These are phyloP conservation scores for Eumeta japonica DNA, from an alignment of 1,140 invertebrate species.

Conservation along the genomic window DNA sequence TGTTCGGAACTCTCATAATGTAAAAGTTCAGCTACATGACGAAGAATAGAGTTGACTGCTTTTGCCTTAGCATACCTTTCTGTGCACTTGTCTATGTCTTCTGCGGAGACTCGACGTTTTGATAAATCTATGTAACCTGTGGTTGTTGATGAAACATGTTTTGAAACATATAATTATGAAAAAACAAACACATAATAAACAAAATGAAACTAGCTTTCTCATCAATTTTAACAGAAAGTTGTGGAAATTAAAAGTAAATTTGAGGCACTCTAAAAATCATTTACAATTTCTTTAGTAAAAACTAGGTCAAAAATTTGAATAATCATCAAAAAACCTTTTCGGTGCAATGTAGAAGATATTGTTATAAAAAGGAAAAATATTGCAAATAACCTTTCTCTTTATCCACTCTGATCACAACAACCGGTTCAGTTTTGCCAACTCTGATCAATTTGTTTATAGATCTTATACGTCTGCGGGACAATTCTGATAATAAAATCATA, in stretches of 20 bases:
- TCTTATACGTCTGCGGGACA: conserved; percentile 96
- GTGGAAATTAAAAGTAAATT: too few relatives aligned
- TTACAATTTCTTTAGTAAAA: too few relatives aligned
- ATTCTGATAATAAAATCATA: conserved; percentile 92
- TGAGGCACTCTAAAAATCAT: too few relatives aligned
- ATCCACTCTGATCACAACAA: conserved; percentile 98
- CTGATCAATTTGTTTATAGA: conserved; percentile 99
- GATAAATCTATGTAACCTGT: conserved; percentile 98
- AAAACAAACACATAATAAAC: too few relatives aligned
- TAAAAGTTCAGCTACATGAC: conserved; percentile 94
- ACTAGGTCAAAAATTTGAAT: too few relatives aligned
- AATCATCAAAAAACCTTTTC: too few relatives aligned
- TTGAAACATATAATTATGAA: too few relatives aligned
- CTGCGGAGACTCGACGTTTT: conserved; percentile 95
- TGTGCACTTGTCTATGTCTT: conserved; percentile 97
- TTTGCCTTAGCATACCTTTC: conserved; percentile 98
- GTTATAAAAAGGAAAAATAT: too few relatives aligned
- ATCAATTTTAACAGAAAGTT: too few relatives aligned
- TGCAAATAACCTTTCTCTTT: conserved; percentile 99
- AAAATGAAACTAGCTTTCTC: too few relatives aligned
- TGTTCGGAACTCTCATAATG: conserved; percentile 89
- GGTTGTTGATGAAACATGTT: too few relatives aligned
- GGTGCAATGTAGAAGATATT: too few relatives aligned
- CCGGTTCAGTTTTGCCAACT: conserved; percentile 97
- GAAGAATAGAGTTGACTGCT: conserved; percentile 95